phyloP scores from a whole-genome alignment of 2,888 invertebrate species.

The Callyntrura sp. region DNA sequence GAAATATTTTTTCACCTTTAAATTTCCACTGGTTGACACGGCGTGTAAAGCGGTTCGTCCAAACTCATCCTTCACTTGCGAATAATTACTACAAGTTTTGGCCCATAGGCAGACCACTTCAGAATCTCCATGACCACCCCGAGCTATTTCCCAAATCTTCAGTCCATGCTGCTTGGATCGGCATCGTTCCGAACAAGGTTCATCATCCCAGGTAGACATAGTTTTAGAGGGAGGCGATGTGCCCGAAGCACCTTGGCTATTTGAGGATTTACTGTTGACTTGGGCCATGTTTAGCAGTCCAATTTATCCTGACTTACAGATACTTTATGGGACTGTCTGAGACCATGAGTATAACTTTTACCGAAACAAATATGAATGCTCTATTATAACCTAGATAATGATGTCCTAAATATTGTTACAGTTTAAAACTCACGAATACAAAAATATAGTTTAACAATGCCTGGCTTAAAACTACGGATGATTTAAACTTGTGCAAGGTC shows the following conservation, averaged over 20 bases:
- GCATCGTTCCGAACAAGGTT: conserved; percentile 80
- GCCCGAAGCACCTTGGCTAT: background rate
- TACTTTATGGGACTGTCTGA: background rate
- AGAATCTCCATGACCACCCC: conserved; percentile 81
- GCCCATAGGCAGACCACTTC: conserved; percentile 88
- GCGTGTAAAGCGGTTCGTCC: conserved; percentile 93
- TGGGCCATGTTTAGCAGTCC: background rate
- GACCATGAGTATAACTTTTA: background rate
- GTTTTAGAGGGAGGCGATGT: background rate
- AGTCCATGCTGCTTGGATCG: conserved; percentile 77
- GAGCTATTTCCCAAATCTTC: conserved; percentile 84
- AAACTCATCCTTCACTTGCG: conserved; percentile 87
- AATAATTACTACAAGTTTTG: conserved; percentile 88
- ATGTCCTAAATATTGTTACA: too few species aligned
- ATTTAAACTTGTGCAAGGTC: too few species aligned
- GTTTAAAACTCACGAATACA: too few species aligned
- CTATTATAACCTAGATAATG: background rate
- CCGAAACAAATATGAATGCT: background rate
- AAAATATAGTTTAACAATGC: background rate
- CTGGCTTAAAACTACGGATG: background rate
- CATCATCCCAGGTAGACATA: conserved; percentile 41
- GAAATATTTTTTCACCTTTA: conserved; percentile 67
- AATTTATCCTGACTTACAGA: background rate
- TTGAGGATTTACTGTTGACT: background rate
- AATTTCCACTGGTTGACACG: conserved; percentile 88